These are phyloP conservation scores for Arctopsyche grandis DNA, from an alignment of 1,140 invertebrate species.

Conservation along the genomic window DNA sequence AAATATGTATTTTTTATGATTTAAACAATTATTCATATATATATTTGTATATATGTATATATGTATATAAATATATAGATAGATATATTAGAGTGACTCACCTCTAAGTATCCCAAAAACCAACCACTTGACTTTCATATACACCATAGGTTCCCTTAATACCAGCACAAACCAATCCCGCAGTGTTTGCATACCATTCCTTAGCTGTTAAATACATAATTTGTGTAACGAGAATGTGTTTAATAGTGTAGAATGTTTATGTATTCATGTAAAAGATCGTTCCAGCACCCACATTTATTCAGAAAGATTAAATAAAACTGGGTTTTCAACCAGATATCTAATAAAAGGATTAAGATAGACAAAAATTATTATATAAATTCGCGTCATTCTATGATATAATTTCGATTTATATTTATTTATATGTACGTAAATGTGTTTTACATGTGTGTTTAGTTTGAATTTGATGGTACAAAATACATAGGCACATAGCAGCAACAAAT, in stretches of 20 bases:
- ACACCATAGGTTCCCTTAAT: conserved; percentile 39
- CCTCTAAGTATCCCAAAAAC: conserved; percentile 42
- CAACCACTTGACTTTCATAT: conserved; percentile 40
- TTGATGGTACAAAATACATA: conserved; percentile 34
- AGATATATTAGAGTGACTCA: conserved; percentile 36
- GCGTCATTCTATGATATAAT: too few relatives aligned
- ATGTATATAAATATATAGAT: conserved; percentile 18
- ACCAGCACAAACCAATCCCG: conserved; percentile 44
- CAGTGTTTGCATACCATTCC: conserved; percentile 42
- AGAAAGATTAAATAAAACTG: too few relatives aligned
- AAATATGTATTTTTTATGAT: background rate
- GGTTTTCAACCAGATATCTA: too few relatives aligned
- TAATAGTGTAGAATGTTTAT: background rate
- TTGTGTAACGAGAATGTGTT: conserved; percentile 11
- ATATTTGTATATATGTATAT: background rate
- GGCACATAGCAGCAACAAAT: conserved; percentile 40
- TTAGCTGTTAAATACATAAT: conserved; percentile 45
- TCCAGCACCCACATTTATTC: background rate
- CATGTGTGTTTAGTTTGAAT: background rate
- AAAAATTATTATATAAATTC: too few relatives aligned
- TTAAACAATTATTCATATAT: background rate
- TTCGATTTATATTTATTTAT: too few relatives aligned
- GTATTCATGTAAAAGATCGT: background rate
- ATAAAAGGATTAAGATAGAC: too few relatives aligned
- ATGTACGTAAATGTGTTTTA: background rate